A percentile compares a stretch with the other conserved stretches of the same genome.
These are phyloP conservation scores for Plusia festucae DNA, from an alignment of 2,888 invertebrate species.

Conservation along the genomic window DNA sequence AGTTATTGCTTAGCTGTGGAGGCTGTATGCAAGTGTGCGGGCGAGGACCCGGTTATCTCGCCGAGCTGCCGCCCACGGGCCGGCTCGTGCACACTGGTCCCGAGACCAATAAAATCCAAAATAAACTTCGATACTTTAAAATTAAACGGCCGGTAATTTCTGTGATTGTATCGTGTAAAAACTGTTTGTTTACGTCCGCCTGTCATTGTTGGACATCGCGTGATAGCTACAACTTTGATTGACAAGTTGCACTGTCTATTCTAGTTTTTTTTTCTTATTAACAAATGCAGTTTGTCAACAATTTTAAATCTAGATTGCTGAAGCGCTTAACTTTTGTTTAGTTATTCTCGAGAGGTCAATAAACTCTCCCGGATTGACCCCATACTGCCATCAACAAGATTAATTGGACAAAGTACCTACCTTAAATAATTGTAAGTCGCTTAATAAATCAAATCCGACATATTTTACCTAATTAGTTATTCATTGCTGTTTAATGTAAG, in stretches of 20 bases:
- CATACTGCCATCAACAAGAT: constrained; percentile 2
- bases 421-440: background rate
- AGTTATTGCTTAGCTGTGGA: constrained; percentile 65
- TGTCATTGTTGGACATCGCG: constrained; percentile 3
- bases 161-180: constrained; percentile 11
- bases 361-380: constrained; percentile 1
- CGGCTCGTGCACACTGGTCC: constrained; percentile 49
- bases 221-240: constrained; percentile 8
- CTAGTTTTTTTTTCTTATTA: background rate
- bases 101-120: constrained; percentile 30
- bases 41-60: constrained; percentile 62
- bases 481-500: too few species aligned
- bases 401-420: background rate
- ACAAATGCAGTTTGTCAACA: background rate
- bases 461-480: background rate
- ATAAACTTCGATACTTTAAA: constrained; percentile 23
- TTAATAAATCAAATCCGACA: constrained; percentile 1
- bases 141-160: constrained; percentile 18
- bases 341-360: background rate
- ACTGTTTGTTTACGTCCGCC: constrained; percentile 16
- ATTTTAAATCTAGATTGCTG: background rate
- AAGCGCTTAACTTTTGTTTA: background rate
- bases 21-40: constrained; percentile 59
- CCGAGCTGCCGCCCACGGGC: constrained; percentile 56
- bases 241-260: constrained; percentile 16